Base-by-base conservation (phyloP, 2,888 invertebrate species). In the Disparrhopalites patrizii region DNA sequence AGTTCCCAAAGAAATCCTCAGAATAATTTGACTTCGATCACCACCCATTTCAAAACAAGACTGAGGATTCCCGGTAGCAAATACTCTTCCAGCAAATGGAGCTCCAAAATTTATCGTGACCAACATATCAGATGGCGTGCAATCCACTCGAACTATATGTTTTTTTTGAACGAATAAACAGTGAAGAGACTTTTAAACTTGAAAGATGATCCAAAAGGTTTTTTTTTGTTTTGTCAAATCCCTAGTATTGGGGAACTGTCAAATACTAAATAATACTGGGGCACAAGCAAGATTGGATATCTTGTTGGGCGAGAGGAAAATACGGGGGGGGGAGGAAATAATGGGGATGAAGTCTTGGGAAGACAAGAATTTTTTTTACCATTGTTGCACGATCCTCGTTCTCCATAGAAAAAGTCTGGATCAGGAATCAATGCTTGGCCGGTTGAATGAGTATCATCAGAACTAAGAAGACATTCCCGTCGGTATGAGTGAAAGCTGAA, bases 361-460 rank as follows among this genome's bases (percentile, higher is more conserved):
- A 55, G 80, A 85, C 83, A 47, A 23, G 10, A 8, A 10, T 36
- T 31, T 18, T 38, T 1, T 25, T 61, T 81, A 93, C 93, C 85
- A 78, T 93, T 90, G 33, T 93, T 83, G 77, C 93, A 93, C 68
- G 87, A 86, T 54, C 91, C 90, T 73, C 89, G 85, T 74, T 93
- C 87, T 77, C 87, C 89, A 78, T 91, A 93, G 40, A 85, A 83
- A 8, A 87, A 87, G 31, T 83, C 83, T 0, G 83, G 78, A 30
- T 82, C 81, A 38, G 83, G 78, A 31, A 84, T 79, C 66, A 91
- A 79, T 56, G 87, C 82, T 1, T 90, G 89, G 65, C 91, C 90
- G 55, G 87, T 83, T n/a, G 89, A 86, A 73, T 88, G 85, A 61
- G 88, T 86, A 78, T 92, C 91, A 79, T 91, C 91, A 67, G 90